A percentile compares a stretch with the other conserved stretches of the same genome.
phyloP scores from a whole-genome alignment of 2,888 invertebrate genomes.

The Saturnia japonica region DNA sequence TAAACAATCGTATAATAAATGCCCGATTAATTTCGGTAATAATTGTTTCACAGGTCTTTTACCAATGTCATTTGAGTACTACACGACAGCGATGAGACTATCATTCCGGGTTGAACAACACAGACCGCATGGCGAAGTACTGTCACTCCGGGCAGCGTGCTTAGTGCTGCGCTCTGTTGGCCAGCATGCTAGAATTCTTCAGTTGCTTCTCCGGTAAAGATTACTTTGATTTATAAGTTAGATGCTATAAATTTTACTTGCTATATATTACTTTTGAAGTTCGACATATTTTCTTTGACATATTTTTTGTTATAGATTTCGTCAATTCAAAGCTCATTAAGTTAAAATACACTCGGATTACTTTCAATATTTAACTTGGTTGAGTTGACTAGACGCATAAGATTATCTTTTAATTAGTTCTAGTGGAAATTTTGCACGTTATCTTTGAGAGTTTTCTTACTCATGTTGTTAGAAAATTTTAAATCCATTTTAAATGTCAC shows the following conservation, averaged over 20 bases:
- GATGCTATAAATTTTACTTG: not conserved
- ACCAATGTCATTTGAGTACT: constrained; percentile 61
- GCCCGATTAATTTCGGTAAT: not conserved
- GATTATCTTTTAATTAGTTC: too few species aligned
- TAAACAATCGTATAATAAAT: too few species aligned
- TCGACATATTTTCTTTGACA: not conserved
- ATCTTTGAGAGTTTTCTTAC: too few species aligned
- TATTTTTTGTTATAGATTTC: not conserved
- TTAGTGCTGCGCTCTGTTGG: constrained; percentile 83
- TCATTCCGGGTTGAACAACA: constrained; percentile 55
- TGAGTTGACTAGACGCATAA: not conserved
- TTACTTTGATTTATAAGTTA: not conserved
- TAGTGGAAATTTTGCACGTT: too few species aligned
- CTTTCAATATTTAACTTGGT: not conserved
- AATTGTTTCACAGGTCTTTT: constrained; percentile 53
- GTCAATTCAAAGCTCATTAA: not conserved
- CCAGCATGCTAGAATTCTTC: constrained; percentile 84
- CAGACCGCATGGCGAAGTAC: constrained; percentile 80
- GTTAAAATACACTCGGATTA: not conserved
- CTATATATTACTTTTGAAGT: not conserved
- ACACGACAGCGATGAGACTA: constrained; percentile 58
- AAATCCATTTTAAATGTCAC: too few species aligned
- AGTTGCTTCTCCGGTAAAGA: constrained; percentile 83
- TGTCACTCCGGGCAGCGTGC: constrained; percentile 83
- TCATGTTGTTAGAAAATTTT: too few species aligned